A percentile compares a stretch with the other conserved stretches of the same genome.
These are phyloP conservation scores for Caenorhabditis sp. DNA, from an alignment of 2,888 invertebrate species.

Conservation along the genomic window DNA sequence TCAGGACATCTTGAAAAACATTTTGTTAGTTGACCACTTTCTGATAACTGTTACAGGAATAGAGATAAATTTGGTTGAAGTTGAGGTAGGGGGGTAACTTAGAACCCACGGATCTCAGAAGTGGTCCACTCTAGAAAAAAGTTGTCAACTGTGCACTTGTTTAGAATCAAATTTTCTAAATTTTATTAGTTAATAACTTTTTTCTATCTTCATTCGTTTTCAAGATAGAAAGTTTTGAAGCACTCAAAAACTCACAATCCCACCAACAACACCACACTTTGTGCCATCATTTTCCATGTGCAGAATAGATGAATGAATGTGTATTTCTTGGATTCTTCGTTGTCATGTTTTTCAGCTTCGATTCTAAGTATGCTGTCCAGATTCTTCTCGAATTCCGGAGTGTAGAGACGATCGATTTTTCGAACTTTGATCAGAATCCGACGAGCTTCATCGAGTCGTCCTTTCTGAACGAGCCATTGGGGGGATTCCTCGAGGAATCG, in stretches of 20 bases:
- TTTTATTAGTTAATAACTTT: too few relatives aligned
- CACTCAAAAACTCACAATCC: slow-evolving; percentile 56
- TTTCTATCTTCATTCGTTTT: too few relatives aligned
- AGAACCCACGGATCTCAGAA: too few relatives aligned
- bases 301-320: slow-evolving; percentile 67
- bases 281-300: slow-evolving; percentile 66
- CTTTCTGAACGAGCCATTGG: slow-evolving; percentile 62
- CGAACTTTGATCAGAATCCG: slow-evolving; percentile 48
- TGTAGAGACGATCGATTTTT: slow-evolving; percentile 46
- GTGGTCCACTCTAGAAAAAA: too few relatives aligned
- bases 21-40: too few relatives aligned
- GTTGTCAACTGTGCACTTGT: too few relatives aligned
- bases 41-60: too few relatives aligned
- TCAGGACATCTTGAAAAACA: too few relatives aligned
- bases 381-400: slow-evolving; percentile 34
- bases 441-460: slow-evolving; percentile 54
- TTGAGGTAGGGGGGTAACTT: too few relatives aligned
- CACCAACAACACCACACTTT: slow-evolving; percentile 48
- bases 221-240: not conserved
- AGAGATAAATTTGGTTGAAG: too few relatives aligned
- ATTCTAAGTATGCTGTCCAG: slow-evolving; percentile 46
- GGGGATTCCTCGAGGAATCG: slow-evolving; percentile 64
- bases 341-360: slow-evolving; percentile 43
- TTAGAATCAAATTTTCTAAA: too few relatives aligned
- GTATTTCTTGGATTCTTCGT: slow-evolving; percentile 61